Evolutionary conservation across 2,888 invertebrate species (phyloP).

Genomic region (Brenthis ino): DNA sequence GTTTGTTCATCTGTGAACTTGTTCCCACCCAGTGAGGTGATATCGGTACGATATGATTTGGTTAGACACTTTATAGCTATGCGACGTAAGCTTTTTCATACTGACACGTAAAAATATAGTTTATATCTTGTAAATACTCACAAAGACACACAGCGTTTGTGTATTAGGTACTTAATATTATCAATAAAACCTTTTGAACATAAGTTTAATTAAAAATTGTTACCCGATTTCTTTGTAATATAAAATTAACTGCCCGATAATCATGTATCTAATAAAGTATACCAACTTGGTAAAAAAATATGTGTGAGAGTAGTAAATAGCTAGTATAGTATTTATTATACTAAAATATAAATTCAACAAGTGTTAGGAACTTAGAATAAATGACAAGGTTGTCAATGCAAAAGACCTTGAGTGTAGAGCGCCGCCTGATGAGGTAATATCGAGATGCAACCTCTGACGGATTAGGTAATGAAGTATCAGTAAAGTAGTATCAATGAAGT

Average conservation of each 20-base stretch:
- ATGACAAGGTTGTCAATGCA: slow-evolving; percentile 29
- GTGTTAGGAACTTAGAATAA: slow-evolving; percentile 5
- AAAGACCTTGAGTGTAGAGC: slow-evolving; percentile 39
- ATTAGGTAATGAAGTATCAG: slow-evolving; percentile 52
- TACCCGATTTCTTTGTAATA: too few relatives aligned
- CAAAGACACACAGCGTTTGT: too few relatives aligned
- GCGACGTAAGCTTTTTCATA: neutral
- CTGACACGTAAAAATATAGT: neutral
- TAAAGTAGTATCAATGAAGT: slow-evolving; percentile 11
- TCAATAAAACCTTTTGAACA: too few relatives aligned
- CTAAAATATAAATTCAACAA: slow-evolving; percentile 10
- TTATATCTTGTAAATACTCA: too few relatives aligned
- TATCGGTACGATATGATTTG: neutral
- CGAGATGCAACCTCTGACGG: slow-evolving; percentile 48
- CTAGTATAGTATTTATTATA: neutral
- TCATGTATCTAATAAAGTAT: too few relatives aligned
- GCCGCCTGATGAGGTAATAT: slow-evolving; percentile 52
- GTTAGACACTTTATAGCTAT: neutral
- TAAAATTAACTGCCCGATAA: too few relatives aligned
- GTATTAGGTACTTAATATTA: too few relatives aligned
- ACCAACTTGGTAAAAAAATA: too few relatives aligned
- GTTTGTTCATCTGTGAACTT: too few relatives aligned
- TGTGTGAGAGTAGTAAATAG: too few relatives aligned
- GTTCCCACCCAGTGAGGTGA: too few relatives aligned
- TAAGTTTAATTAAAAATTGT: too few relatives aligned